Percentiles rank a stretch among this genome's conserved stretches.
These are phyloP conservation scores for Horisme vitalbata DNA, from an alignment of 2,888 invertebrate genomes.

Conservation along the genomic window DNA sequence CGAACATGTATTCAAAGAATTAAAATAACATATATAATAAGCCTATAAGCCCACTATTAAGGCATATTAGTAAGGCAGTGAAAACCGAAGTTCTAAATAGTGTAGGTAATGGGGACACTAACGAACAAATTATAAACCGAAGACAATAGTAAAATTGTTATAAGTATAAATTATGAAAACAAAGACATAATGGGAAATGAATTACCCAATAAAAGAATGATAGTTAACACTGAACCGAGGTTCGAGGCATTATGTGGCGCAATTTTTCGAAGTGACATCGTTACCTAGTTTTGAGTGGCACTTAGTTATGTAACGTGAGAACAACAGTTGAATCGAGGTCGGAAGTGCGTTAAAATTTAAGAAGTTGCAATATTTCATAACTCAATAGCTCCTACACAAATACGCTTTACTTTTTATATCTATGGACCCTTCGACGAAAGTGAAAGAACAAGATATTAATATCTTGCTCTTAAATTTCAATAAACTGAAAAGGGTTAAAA, in stretches of 20 bases:
- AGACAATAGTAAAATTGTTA: constrained; percentile 1
- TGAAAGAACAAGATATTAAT: no score
- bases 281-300: constrained; percentile 79
- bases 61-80: no score
- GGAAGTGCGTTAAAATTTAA: constrained; percentile 57
- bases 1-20: constrained; percentile 11
- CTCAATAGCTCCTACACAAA: constrained; percentile 14
- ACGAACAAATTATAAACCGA: constrained; percentile 6
- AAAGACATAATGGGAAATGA: constrained; percentile 19
- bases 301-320: constrained; percentile 76
- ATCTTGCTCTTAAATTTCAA: no score
- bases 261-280: constrained; percentile 80
- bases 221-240: constrained; percentile 32
- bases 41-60: no score
- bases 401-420: constrained; percentile 18
- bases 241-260: constrained; percentile 63
- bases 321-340: constrained; percentile 76
- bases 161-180: constrained; percentile 9
- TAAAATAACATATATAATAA: not conserved
- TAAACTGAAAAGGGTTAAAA: no score
- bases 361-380: constrained; percentile 32
- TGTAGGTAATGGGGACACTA: not conserved
- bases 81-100: no score
- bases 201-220: constrained; percentile 30
- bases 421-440: no score